Percentiles rank a stretch among this genome's conserved stretches.
phyloP scores from a whole-genome alignment of 2,888 invertebrate genomes.

The Trichacis sp. region DNA sequence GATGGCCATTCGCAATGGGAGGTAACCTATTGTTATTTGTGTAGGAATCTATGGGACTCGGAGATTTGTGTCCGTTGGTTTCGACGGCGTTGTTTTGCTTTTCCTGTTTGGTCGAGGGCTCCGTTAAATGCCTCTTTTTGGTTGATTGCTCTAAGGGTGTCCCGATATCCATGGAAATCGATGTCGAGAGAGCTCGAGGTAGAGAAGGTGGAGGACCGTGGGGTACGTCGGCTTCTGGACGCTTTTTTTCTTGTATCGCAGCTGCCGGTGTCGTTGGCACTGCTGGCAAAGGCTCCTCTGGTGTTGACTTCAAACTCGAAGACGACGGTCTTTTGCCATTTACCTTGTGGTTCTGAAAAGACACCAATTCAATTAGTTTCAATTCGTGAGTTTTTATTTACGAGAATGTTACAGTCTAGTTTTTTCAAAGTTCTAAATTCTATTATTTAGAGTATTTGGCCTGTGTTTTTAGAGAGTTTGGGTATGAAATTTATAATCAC shows the following conservation, averaged over 20 bases:
- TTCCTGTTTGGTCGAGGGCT: slow-evolving; percentile 46
- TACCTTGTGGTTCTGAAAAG: slow-evolving; percentile 69
- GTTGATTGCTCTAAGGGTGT: slow-evolving; percentile 53
- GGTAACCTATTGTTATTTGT: slow-evolving; percentile 66
- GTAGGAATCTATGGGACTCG: slow-evolving; percentile 64
- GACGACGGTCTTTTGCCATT: slow-evolving; percentile 71
- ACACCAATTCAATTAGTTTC: too few species aligned
- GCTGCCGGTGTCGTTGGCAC: slow-evolving; percentile 65
- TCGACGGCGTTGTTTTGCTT: slow-evolving; percentile 55
- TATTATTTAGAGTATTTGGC: too few species aligned
- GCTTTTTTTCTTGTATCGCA: slow-evolving; percentile 64
- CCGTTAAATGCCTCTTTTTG: slow-evolving; percentile 46
- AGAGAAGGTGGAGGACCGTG: slow-evolving; percentile 65
- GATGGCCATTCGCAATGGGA: slow-evolving; percentile 60
- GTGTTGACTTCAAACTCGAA: slow-evolving; percentile 64
- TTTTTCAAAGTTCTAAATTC: too few species aligned
- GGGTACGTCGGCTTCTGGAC: slow-evolving; percentile 65
- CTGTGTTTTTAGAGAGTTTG: too few species aligned
- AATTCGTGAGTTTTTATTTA: too few species aligned
- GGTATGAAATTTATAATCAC: too few species aligned
- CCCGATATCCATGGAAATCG: slow-evolving; percentile 55
- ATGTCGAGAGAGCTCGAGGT: slow-evolving; percentile 59
- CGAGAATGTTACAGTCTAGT: too few species aligned
- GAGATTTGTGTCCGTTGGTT: slow-evolving; percentile 63
- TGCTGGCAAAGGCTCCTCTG: slow-evolving; percentile 66